These are phyloP conservation scores for mouse (Mus musculus) DNA, from an alignment of 2,113 vertebrate genomes.

Conservation along the genomic window DNA sequence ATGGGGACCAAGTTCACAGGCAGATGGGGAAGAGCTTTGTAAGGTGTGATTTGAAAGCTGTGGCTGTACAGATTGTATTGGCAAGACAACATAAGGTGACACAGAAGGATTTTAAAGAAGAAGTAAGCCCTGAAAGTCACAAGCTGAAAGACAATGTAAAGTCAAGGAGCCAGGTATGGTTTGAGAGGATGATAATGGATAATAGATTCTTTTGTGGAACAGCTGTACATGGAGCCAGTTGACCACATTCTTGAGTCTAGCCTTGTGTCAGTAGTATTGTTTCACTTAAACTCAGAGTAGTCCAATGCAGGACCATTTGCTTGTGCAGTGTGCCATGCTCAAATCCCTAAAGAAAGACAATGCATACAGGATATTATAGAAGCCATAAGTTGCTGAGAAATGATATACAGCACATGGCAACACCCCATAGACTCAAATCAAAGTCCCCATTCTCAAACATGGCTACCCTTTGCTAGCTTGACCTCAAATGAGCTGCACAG, in stretches of 20 bases:
- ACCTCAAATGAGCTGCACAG: conserved; percentile 14
- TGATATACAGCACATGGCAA: neutral
- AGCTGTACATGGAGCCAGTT: neutral
- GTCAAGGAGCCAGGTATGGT: neutral
- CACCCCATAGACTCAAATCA: neutral
- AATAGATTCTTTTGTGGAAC: neutral
- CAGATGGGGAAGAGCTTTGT: neutral
- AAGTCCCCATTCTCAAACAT: neutral
- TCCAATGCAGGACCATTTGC: neutral
- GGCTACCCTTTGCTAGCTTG: conserved; percentile 17
- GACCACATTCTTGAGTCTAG: neutral
- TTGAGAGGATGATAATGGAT: neutral
- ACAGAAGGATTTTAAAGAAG: neutral
- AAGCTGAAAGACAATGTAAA: neutral
- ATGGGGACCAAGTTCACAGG: neutral
- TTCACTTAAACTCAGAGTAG: neutral
- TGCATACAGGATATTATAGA: neutral
- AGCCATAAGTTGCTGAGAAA: neutral
- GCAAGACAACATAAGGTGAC: neutral
- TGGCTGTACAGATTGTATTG: neutral
- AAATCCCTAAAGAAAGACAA: neutral
- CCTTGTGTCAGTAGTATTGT: too few relatives aligned
- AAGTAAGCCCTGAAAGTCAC: neutral
- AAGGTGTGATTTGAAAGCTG: neutral
- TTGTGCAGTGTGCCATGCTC: neutral